These are phyloP conservation scores for Dasysyrphus tricinctus DNA, from an alignment of 2,888 invertebrate genomes.

Conservation along the genomic window DNA sequence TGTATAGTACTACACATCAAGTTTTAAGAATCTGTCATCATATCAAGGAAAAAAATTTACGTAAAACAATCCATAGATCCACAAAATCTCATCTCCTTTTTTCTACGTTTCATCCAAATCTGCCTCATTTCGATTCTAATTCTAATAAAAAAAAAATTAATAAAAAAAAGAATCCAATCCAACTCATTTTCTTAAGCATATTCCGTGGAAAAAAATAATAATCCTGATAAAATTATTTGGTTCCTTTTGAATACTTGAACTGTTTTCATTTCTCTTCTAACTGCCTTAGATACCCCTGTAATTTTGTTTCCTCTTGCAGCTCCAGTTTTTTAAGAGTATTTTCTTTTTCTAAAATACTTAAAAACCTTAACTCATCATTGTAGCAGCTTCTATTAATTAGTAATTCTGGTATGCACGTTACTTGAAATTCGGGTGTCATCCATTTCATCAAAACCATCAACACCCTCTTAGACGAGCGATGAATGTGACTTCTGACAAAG, in stretches of 20 bases:
- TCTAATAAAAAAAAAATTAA: neutral
- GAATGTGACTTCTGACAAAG: slow-evolving; percentile 71
- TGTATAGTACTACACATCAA: no score
- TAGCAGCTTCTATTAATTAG: slow-evolving; percentile 68
- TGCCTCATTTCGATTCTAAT: no score
- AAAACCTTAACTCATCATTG: slow-evolving; percentile 63
- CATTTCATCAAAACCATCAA: slow-evolving; percentile 73
- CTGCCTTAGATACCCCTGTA: slow-evolving; percentile 35
- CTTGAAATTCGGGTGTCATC: slow-evolving; percentile 72
- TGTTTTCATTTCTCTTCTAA: slow-evolving; percentile 48
- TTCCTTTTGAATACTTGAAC: neutral
- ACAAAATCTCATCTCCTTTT: no score
- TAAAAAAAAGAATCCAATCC: neutral
- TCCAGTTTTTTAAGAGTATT: neutral
- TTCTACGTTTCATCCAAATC: no score
- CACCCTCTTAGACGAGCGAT: slow-evolving; percentile 71
- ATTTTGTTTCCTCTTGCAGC: slow-evolving; percentile 1
- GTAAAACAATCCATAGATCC: no score
- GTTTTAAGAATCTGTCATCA: no score
- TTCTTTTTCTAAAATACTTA: slow-evolving; percentile 22
- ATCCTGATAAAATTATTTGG: neutral
- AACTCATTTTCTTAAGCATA: neutral
- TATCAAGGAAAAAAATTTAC: no score
- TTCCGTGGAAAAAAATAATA: neutral
- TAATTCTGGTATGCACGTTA: slow-evolving; percentile 73